A percentile compares a stretch with the other conserved stretches of the same genome.
Evolutionary conservation across 2,797 vertebrate species (phyloP).

Genomic region (Pteropus rufus): DNA sequence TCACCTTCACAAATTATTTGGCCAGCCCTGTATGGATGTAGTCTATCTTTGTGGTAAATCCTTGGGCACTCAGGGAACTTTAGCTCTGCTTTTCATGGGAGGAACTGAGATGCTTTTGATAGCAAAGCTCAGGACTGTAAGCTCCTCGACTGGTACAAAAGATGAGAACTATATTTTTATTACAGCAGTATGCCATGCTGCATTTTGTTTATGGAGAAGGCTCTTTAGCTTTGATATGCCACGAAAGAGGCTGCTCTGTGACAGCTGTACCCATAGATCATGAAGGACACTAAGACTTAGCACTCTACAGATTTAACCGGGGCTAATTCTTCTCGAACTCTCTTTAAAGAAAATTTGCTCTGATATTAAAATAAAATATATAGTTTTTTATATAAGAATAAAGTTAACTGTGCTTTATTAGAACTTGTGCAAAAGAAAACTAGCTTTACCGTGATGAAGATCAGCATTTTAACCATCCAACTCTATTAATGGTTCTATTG

Average conservation of each 20-base stretch:
- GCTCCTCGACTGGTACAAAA: not conserved
- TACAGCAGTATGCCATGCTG: not conserved
- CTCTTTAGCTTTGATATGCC: constrained; percentile 65
- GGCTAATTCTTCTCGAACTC: constrained; percentile 27
- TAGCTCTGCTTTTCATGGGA: not conserved
- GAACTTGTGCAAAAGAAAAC: constrained; percentile 32
- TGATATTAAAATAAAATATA: not conserved
- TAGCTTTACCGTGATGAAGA: constrained; percentile 20
- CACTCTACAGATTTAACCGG: constrained; percentile 52
- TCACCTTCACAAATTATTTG: not conserved
- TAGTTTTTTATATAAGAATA: not conserved
- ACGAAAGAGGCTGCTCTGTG: constrained; percentile 12
- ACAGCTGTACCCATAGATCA: constrained; percentile 62
- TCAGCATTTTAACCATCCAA: constrained; percentile 52
- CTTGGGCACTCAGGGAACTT: not conserved
- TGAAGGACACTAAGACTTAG: constrained; percentile 21
- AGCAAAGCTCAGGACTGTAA: not conserved
- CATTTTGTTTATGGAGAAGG: constrained; percentile 20
- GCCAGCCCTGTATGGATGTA: not conserved
- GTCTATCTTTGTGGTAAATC: not conserved
- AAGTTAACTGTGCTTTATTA: constrained; percentile 46
- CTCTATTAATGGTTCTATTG: constrained; percentile 54
- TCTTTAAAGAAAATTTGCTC: not conserved
- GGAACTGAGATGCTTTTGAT: not conserved
- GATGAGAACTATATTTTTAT: not conserved